Evolutionary conservation across 2,797 vertebrate species (phyloP).

Genomic region (Danio choprae): DNA sequence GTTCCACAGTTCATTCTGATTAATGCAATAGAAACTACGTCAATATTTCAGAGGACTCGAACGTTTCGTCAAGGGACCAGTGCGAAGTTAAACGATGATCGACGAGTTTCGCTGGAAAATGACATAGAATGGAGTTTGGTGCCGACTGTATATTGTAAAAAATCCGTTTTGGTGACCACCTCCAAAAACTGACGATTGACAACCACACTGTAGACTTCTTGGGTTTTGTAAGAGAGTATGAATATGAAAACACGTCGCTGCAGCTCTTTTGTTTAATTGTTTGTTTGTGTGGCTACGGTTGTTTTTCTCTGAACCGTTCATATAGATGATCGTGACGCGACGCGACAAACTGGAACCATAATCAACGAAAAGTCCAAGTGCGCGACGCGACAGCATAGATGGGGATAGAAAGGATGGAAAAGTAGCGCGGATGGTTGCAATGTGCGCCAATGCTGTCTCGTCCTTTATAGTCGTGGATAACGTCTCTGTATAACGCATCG

Average conservation of each 20-base stretch:
- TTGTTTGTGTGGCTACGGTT: background rate
- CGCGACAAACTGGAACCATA: conserved; percentile 29
- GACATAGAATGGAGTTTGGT: conserved; percentile 81
- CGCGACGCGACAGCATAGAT: conserved; percentile 24
- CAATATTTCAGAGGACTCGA: conserved; percentile 31
- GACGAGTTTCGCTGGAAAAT: conserved; percentile 68
- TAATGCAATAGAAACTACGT: conserved; percentile 56
- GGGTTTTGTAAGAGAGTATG: background rate
- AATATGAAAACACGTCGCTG: background rate
- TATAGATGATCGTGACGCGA: conserved; percentile 30
- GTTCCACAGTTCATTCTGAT: conserved; percentile 45
- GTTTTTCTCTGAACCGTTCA: conserved; percentile 16
- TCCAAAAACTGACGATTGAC: background rate
- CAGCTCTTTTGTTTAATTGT: background rate
- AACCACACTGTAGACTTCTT: background rate
- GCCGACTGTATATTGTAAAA: conserved; percentile 81
- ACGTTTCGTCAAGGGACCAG: conserved; percentile 67
- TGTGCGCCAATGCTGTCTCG: conserved; percentile 42
- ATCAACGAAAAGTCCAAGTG: conserved; percentile 33
- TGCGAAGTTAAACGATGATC: conserved; percentile 80
- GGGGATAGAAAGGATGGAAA: conserved; percentile 2
- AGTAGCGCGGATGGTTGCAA: conserved; percentile 23
- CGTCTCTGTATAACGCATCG: conserved; percentile 5
- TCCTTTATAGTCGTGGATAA: conserved; percentile 40
- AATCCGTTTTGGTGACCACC: conserved; percentile 70